A percentile compares a stretch with the other conserved stretches of the same genome.
Conservation (phyloP, 2,888 invertebrate genomes). For the Dinocampus coccinellae region DNA sequence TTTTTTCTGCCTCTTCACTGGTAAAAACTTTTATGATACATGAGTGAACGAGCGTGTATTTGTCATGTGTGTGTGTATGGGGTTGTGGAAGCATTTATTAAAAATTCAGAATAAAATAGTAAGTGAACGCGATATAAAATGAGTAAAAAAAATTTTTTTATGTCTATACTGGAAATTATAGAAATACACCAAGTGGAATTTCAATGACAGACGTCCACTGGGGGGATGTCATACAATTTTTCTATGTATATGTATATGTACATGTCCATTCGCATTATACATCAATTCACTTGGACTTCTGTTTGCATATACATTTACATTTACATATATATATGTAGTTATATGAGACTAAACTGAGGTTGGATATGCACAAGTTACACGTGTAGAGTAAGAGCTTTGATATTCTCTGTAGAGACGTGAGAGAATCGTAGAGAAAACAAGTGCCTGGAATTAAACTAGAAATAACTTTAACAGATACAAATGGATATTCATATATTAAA, state of each 20-base stretch:
- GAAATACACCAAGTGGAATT: slow-evolving; percentile 14
- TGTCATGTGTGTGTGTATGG: too few species aligned
- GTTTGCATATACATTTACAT: too few species aligned
- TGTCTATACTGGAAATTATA: not conserved
- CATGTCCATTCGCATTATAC: too few species aligned
- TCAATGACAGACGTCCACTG: too few species aligned
- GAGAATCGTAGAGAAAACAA: not conserved
- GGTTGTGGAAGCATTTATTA: too few species aligned
- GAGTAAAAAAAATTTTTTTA: not conserved
- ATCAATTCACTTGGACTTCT: too few species aligned
- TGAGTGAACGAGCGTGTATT: too few species aligned
- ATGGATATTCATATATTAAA: not conserved
- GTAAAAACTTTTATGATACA: too few species aligned
- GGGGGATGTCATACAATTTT: too few species aligned
- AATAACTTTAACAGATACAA: not conserved
- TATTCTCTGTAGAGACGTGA: not conserved
- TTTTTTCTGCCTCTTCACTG: too few species aligned
- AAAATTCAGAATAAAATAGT: too few species aligned
- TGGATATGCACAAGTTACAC: not conserved
- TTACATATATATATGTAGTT: too few species aligned
- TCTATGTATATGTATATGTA: not conserved
- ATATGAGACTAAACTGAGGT: not conserved
- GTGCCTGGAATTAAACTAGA: not conserved
- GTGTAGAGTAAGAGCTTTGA: not conserved
- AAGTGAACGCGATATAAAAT: not conserved